Evolutionary conservation across 2,888 invertebrate genomes (phyloP).

Genomic region (Conus canariensis): DNA sequence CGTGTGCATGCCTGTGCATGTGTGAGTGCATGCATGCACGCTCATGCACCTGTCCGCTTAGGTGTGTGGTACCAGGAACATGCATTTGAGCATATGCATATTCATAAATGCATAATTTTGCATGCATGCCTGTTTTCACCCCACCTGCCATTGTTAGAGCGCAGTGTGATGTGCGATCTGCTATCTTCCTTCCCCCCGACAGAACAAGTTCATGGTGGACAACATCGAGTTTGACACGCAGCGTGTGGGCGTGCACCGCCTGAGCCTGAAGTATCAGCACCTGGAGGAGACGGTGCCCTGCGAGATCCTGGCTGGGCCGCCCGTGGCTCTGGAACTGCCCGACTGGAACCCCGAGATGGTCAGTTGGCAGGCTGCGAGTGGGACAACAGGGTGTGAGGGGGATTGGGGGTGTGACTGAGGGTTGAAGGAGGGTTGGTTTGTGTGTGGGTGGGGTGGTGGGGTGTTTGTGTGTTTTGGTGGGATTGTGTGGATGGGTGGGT

Average conservation of each 20-base stretch:
- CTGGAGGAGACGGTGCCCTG: background rate
- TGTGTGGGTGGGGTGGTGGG: background rate
- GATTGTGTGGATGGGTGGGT: too few relatives aligned
- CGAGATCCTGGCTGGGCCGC: background rate
- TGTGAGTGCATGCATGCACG: too few relatives aligned
- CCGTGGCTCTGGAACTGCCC: background rate
- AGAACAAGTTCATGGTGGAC: conserved; percentile 60
- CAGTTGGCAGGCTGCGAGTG: background rate
- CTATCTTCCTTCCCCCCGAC: background rate
- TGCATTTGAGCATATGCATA: too few relatives aligned
- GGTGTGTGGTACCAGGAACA: too few relatives aligned
- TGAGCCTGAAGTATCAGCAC: conserved; percentile 48
- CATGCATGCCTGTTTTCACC: too few relatives aligned
- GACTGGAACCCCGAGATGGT: conserved; percentile 48
- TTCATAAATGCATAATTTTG: too few relatives aligned
- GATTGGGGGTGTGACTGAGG: background rate
- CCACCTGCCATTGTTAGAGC: too few relatives aligned
- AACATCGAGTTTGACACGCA: conserved; percentile 68
- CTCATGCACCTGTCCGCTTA: too few relatives aligned
- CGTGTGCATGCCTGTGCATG: too few relatives aligned
- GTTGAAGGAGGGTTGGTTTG: background rate
- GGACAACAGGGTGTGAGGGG: background rate
- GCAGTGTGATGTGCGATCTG: too few relatives aligned
- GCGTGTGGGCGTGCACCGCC: conserved; percentile 67
- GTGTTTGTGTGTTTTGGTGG: too few relatives aligned